Evolutionary conservation across 2,113 vertebrate genomes (phyloP).

Genomic region (Orthonyx spaldingii): DNA sequence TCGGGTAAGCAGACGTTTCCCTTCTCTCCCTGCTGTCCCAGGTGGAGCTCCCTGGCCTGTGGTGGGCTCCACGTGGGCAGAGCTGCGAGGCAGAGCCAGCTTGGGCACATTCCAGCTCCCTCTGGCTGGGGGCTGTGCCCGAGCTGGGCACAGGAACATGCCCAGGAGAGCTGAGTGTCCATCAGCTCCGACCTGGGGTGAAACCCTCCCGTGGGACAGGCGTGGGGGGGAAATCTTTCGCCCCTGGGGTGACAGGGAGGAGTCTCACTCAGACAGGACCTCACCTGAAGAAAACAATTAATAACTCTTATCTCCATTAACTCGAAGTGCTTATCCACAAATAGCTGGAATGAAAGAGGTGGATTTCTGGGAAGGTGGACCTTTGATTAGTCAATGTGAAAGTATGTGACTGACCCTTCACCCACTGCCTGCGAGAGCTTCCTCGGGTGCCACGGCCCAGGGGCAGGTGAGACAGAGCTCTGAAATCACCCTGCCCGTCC

Average conservation of each 20-base stretch:
- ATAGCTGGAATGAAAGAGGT: neutral
- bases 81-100: neutral
- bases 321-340: neutral
- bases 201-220: neutral
- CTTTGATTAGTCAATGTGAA: neutral
- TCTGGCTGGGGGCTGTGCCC: neutral
- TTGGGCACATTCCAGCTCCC: neutral
- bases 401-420: neutral
- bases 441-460: neutral
- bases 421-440: neutral
- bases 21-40: neutral
- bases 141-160: neutral
- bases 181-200: fast-evolving
- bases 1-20: neutral
- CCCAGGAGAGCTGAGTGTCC: neutral
- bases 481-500: neutral
- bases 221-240: neutral
- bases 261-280: neutral
- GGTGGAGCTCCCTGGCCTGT: neutral
- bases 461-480: neutral
- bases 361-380: neutral
- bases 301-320: neutral
- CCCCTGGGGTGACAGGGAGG: neutral
- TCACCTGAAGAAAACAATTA: neutral
- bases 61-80: constrained; percentile 15